Evolutionary conservation across 2,113 vertebrate species (phyloP).

Genomic region (Pangasianodon gigas): DNA sequence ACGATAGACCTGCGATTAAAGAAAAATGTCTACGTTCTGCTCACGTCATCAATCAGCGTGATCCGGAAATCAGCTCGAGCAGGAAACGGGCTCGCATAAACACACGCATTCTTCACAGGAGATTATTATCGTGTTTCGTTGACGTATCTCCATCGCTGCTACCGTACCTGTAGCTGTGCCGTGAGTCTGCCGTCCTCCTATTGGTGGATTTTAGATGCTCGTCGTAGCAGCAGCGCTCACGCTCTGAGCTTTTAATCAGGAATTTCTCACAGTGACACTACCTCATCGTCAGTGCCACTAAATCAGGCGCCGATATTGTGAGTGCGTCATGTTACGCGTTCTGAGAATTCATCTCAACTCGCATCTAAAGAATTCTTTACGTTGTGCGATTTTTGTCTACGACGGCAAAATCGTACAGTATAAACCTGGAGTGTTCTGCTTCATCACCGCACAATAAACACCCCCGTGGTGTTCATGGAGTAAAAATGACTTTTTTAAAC

Average conservation of each 20-base stretch:
- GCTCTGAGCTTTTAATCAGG: too few species aligned
- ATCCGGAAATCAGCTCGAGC: not conserved
- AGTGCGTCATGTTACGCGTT: not conserved
- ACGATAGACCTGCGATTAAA: not conserved
- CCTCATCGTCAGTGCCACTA: too few species aligned
- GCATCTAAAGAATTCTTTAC: not conserved
- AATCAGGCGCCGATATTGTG: too few species aligned
- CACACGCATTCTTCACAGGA: not conserved
- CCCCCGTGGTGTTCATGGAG: not conserved
- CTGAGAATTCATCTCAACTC: not conserved
- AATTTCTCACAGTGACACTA: not conserved
- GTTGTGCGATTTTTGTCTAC: not conserved
- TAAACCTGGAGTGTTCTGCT: not conserved
- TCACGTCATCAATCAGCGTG: not conserved
- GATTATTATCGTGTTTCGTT: not conserved
- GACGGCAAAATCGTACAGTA: not conserved
- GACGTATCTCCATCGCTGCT: not conserved
- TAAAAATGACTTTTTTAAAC: not conserved
- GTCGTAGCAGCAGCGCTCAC: not conserved
- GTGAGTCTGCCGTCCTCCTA: not conserved
- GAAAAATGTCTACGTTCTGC: not conserved
- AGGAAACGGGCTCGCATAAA: not conserved
- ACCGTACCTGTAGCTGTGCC: not conserved
- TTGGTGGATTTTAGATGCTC: not conserved
- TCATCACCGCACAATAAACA: not conserved